Evolutionary conservation across 2,113 vertebrate genomes (phyloP).

Genomic region (Lampris incognitus): DNA sequence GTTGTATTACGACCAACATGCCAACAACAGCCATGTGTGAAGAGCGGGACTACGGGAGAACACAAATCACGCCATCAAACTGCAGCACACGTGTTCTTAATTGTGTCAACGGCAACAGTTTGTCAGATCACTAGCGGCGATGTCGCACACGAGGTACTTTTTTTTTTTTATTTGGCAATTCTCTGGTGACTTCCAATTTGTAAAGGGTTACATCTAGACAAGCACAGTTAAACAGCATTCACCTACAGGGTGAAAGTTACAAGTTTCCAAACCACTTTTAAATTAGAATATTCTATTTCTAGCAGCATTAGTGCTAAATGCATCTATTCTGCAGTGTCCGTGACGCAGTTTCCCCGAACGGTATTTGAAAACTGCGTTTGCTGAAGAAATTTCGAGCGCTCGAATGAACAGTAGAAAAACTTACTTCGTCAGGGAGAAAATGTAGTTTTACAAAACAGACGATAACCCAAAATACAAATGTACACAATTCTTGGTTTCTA

Average conservation of each 20-base stretch:
- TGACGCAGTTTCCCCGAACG: conserved; percentile 44
- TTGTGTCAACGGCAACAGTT: no score
- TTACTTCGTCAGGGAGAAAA: conserved; percentile 16
- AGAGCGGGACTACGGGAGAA: no score
- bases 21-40: no score
- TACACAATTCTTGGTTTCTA: conserved; percentile 23
- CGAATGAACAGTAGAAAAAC: neutral
- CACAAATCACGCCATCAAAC: no score
- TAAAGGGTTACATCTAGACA: no score
- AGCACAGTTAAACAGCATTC: conserved; percentile 56
- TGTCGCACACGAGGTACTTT: no score
- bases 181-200: no score
- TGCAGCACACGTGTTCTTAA: no score
- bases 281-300: conserved; percentile 21
- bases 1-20: no score
- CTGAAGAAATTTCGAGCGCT: neutral
- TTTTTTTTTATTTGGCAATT: no score
- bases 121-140: no score
- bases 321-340: conserved; percentile 25
- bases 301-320: conserved; percentile 5
- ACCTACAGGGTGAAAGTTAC: conserved; percentile 14
- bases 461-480: conserved; percentile 16
- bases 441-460: conserved; percentile 27
- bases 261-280: conserved; percentile 19
- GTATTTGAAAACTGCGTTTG: conserved; percentile 23